Conservation (phyloP, 2,888 invertebrate genomes). For the Conchocele bisecta region DNA sequence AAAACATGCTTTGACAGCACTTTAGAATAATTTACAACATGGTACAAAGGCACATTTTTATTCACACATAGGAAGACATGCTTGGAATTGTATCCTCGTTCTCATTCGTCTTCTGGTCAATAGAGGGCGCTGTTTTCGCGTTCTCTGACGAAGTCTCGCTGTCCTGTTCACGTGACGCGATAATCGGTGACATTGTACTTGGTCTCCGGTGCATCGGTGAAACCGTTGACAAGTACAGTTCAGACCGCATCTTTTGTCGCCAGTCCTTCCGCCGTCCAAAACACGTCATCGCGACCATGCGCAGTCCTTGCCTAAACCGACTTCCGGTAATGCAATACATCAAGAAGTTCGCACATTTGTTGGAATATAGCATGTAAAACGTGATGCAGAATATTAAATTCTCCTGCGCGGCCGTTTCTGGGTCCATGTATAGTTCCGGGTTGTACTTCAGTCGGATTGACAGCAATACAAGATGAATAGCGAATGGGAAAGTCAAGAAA, state of each 20-base stretch:
- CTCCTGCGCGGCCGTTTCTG: constrained; percentile 49
- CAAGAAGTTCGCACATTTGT: constrained; percentile 73
- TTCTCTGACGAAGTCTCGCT: too few relatives aligned
- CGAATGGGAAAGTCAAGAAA: constrained; percentile 69
- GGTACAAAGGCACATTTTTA: too few relatives aligned
- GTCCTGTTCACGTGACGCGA: too few relatives aligned
- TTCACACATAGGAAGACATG: too few relatives aligned
- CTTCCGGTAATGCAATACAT: constrained; percentile 68
- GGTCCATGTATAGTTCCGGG: constrained; percentile 50
- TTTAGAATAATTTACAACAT: too few relatives aligned
- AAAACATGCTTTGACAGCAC: too few relatives aligned
- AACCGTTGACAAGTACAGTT: not conserved
- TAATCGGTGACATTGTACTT: too few relatives aligned
- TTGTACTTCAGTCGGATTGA: constrained; percentile 54
- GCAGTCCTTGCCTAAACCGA: constrained; percentile 64
- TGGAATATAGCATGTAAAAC: constrained; percentile 71
- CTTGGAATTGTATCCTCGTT: too few relatives aligned
- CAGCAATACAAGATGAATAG: constrained; percentile 58
- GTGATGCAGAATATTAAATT: constrained; percentile 66
- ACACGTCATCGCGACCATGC: constrained; percentile 16
- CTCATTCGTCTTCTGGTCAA: too few relatives aligned
- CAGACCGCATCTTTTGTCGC: constrained; percentile 1
- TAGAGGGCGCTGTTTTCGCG: too few relatives aligned
- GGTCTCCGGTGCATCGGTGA: too few relatives aligned
- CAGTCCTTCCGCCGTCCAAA: constrained; percentile 5